phyloP scores from a whole-genome alignment of 2,888 invertebrate species.

The Notodonta dromedarius region DNA sequence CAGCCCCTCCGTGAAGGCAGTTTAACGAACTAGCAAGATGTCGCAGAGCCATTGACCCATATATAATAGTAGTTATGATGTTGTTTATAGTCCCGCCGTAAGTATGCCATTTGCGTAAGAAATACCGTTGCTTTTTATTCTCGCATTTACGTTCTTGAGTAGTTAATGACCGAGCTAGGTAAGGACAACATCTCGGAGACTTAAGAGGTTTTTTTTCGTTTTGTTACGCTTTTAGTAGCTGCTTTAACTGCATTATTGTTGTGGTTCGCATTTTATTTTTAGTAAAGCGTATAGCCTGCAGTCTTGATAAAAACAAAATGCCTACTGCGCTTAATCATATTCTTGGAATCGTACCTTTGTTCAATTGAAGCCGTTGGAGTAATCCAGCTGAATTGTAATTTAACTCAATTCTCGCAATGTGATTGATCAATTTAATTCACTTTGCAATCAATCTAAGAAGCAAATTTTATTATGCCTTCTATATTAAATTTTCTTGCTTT shows the following conservation, averaged over 20 bases:
- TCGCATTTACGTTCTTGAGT: conserved; percentile 35
- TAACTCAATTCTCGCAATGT: conserved; percentile 33
- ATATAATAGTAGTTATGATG: conserved; percentile 70
- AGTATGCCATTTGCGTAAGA: conserved; percentile 57
- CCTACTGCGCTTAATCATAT: conserved; percentile 17
- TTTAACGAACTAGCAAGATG: conserved; percentile 78
- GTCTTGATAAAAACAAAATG: background rate
- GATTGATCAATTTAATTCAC: conserved; percentile 38
- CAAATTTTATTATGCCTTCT: background rate
- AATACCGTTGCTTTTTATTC: conserved; percentile 49
- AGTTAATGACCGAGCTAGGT: conserved; percentile 38
- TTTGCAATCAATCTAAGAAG: conserved; percentile 22
- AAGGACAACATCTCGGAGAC: conserved; percentile 28
- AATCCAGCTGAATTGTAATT: conserved; percentile 36
- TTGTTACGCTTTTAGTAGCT: conserved; percentile 25
- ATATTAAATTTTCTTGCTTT: background rate
- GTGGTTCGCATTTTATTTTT: conserved; percentile 8
- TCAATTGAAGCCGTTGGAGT: conserved; percentile 23
- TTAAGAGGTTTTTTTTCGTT: conserved; percentile 23
- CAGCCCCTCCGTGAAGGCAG: conserved; percentile 61
- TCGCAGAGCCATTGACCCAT: conserved; percentile 72
- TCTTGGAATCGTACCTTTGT: conserved; percentile 26
- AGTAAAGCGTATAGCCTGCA: background rate
- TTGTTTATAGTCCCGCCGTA: conserved; percentile 61
- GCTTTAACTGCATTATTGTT: conserved; percentile 17